Evolutionary conservation across 2,888 invertebrate species (phyloP).

Genomic region (Neoascia interrupta): DNA sequence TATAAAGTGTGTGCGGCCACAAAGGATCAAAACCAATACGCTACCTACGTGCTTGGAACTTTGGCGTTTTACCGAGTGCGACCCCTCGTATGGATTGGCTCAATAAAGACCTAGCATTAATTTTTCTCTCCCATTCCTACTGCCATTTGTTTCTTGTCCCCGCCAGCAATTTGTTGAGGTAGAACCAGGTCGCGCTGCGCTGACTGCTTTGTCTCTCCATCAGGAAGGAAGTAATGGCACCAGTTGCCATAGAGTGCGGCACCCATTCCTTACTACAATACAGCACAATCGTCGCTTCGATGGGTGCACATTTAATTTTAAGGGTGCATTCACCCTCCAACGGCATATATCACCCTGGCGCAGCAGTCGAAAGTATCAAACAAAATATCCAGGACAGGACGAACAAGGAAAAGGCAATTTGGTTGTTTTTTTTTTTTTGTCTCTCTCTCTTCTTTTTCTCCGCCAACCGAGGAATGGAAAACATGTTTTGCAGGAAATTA

Average conservation of each 20-base stretch:
- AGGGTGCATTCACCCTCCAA: constrained; percentile 69
- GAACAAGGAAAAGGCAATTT: constrained; percentile 30
- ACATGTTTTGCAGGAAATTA: constrained; percentile 70
- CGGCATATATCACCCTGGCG: constrained; percentile 62
- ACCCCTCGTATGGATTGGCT: constrained; percentile 58
- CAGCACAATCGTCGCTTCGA: constrained; percentile 16
- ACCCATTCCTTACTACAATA: no score
- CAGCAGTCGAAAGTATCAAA: constrained; percentile 49
- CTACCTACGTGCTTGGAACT: constrained; percentile 30
- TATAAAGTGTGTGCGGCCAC: constrained; percentile 58
- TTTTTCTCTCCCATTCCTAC: constrained; percentile 25
- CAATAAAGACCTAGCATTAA: constrained; percentile 65
- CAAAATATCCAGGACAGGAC: constrained; percentile 36
- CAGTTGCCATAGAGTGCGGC: constrained; percentile 62
- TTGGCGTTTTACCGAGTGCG: constrained; percentile 12
- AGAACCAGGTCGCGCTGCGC: constrained; percentile 65
- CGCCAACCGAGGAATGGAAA: constrained; percentile 50
- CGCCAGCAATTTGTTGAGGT: constrained; percentile 67
- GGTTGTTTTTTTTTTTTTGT: not conserved
- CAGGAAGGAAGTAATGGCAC: constrained; percentile 70
- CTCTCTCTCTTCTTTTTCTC: not conserved
- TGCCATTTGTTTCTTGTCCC: constrained; percentile 33
- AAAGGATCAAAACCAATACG: constrained; percentile 68
- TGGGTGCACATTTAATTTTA: constrained; percentile 48
- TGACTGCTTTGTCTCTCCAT: constrained; percentile 42